Conservation (phyloP, 2,888 invertebrate genomes). For the Diarsia dahlii region DNA sequence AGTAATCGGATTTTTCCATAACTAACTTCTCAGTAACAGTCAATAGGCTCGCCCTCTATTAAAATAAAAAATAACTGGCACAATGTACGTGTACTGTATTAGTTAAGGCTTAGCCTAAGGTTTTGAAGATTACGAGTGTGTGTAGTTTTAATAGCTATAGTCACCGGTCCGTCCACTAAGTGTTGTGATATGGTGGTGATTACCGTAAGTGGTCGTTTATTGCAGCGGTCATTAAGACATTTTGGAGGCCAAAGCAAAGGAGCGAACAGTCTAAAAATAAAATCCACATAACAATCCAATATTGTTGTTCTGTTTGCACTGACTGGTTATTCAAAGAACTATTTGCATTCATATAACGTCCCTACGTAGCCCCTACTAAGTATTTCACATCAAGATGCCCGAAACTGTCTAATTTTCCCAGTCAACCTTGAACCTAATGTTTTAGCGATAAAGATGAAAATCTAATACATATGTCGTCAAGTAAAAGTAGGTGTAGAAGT, state of each 20-base stretch:
- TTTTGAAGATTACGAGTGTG: too few species aligned
- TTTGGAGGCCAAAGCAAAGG: slow-evolving; percentile 17
- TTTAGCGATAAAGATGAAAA: too few species aligned
- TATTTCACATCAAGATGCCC: not conserved
- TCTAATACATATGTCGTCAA: too few species aligned
- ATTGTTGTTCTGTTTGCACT: not conserved
- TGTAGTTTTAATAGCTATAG: not conserved
- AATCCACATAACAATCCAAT: slow-evolving; percentile 5
- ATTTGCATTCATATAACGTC: not conserved
- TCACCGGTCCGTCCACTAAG: not conserved
- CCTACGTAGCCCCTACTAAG: not conserved
- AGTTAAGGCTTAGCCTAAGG: not conserved
- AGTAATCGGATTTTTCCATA: too few species aligned
- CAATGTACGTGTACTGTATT: not conserved
- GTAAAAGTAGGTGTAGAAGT: not conserved
- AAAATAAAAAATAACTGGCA: not conserved
- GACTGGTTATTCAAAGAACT: not conserved
- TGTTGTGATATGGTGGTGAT: slow-evolving; percentile 22
- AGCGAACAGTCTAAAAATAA: slow-evolving; percentile 4
- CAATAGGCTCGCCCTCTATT: too few species aligned
- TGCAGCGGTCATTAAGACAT: slow-evolving; percentile 26
- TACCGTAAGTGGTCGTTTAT: slow-evolving; percentile 25
- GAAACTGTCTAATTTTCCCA: too few species aligned
- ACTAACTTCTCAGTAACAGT: too few species aligned
- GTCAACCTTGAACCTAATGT: too few species aligned